Percentiles rank a stretch among this genome's conserved stretches.
phyloP scores from a whole-genome alignment of 2,888 invertebrate species.

The Phaedon cochleariae region DNA sequence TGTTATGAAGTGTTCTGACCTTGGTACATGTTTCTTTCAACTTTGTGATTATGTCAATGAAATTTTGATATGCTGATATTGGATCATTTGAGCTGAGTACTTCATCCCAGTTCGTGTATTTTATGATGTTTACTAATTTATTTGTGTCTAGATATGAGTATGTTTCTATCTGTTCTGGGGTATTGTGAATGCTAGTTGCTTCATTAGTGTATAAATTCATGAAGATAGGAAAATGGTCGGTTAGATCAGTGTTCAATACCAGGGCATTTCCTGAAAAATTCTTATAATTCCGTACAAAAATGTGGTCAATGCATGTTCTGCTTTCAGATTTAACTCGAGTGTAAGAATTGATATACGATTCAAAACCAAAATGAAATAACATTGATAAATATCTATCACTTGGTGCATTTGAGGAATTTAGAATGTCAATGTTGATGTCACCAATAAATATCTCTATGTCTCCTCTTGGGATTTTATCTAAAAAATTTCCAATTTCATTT shows the following conservation, averaged over 20 bases:
- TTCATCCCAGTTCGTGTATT: neutral
- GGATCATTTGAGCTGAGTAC: neutral
- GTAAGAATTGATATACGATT: constrained; percentile 7
- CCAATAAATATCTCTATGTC: too few relatives aligned
- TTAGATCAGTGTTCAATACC: neutral
- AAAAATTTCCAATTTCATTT: neutral
- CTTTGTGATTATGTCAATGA: neutral
- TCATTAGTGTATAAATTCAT: neutral
- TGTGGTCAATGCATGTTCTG: constrained; percentile 8
- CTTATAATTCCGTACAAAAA: constrained; percentile 1
- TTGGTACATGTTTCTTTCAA: too few relatives aligned
- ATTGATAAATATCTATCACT: too few relatives aligned
- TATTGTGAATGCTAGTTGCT: too few relatives aligned
- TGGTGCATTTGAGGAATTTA: neutral
- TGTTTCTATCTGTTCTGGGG: neutral
- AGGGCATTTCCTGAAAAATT: neutral
- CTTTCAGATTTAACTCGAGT: constrained; percentile 4
- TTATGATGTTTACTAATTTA: neutral
- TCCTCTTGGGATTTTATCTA: too few relatives aligned
- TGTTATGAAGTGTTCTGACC: neutral
- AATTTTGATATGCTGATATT: neutral
- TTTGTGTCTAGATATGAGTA: neutral
- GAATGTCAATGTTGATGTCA: neutral
- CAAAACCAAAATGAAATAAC: neutral
- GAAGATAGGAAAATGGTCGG: constrained; percentile 13